These are phyloP conservation scores for Pristionchus exspectatus DNA, from an alignment of 2,888 invertebrate genomes.

Conservation along the genomic window DNA sequence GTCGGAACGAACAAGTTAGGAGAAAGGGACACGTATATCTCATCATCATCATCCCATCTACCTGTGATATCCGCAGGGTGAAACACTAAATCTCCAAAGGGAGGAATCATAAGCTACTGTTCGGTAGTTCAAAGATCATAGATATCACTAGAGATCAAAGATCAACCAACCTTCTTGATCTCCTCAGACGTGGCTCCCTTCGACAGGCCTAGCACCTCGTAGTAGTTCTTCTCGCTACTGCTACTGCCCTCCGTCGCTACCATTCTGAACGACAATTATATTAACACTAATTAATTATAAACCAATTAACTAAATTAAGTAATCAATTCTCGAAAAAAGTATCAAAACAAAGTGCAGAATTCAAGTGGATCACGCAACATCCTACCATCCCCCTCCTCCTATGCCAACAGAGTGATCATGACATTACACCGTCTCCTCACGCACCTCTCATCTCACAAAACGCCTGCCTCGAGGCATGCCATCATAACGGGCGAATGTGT, in stretches of 20 bases:
- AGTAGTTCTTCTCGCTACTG: conserved; percentile 91
- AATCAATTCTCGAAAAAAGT: no score
- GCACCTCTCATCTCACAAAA: neutral
- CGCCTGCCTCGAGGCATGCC: conserved; percentile 39
- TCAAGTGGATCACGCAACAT: no score
- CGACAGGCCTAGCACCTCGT: conserved; percentile 91
- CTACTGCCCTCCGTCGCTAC: conserved; percentile 28
- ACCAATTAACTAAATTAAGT: neutral
- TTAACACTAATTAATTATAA: no score
- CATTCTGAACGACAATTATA: neutral
- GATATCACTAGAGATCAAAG: neutral
- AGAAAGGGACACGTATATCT: neutral
- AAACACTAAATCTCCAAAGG: neutral
- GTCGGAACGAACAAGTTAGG: conserved; percentile 44
- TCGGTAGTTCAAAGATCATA: neutral
- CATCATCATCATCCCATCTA: neutral
- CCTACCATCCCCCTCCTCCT: neutral
- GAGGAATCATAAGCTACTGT: neutral
- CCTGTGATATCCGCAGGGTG: conserved; percentile 28
- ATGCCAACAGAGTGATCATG: neutral
- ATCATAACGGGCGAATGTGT: conserved; percentile 17
- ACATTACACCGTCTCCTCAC: neutral
- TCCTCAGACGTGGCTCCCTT: conserved; percentile 94
- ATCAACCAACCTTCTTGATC: conserved; percentile 82
- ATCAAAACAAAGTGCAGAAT: no score